Evolutionary conservation across 2,113 vertebrate species (phyloP).

Genomic region (Epinephelus fuscoguttatus): DNA sequence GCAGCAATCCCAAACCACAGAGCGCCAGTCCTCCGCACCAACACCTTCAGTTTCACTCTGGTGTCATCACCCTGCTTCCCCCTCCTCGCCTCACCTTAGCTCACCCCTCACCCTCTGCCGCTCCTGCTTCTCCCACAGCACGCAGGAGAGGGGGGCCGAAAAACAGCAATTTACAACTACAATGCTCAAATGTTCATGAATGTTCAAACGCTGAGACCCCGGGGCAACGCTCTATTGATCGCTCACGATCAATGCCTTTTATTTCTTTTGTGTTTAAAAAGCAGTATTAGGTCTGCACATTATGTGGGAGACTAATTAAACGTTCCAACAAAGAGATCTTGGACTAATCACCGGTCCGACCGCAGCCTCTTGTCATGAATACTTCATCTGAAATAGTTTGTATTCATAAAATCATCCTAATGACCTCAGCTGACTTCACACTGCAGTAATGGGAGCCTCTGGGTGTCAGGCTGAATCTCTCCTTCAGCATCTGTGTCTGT

Average conservation of each 20-base stretch:
- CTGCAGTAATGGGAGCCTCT: slow-evolving; percentile 44
- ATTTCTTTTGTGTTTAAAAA: slow-evolving; percentile 68
- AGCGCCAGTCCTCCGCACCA: slow-evolving; percentile 38
- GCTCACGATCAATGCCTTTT: slow-evolving; percentile 69
- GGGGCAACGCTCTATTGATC: slow-evolving; percentile 61
- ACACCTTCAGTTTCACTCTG: slow-evolving; percentile 70
- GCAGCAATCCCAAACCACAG: slow-evolving; percentile 58
- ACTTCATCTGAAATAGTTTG: slow-evolving; percentile 67
- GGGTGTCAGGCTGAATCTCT: slow-evolving; percentile 2
- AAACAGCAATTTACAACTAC: slow-evolving; percentile 52
- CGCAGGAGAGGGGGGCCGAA: slow-evolving; percentile 4
- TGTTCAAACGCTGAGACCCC: slow-evolving; percentile 54
- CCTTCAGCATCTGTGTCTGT: slow-evolving; percentile 1
- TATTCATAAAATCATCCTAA: slow-evolving; percentile 68
- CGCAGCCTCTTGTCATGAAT: slow-evolving; percentile 57
- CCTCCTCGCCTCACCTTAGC: slow-evolving; percentile 63
- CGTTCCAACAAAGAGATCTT: slow-evolving; percentile 52
- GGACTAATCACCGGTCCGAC: slow-evolving; percentile 50
- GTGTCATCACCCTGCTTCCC: slow-evolving; percentile 71
- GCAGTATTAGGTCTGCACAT: slow-evolving; percentile 26
- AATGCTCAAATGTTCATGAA: slow-evolving; percentile 58
- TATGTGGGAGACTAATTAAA: slow-evolving; percentile 68
- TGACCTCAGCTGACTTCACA: slow-evolving; percentile 69
- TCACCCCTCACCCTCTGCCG: slow-evolving; percentile 23
- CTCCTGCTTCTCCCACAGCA: neutral